Base-by-base conservation (phyloP, 2,797 vertebrate genomes). In the Pseudomugil tenellus region DNA sequence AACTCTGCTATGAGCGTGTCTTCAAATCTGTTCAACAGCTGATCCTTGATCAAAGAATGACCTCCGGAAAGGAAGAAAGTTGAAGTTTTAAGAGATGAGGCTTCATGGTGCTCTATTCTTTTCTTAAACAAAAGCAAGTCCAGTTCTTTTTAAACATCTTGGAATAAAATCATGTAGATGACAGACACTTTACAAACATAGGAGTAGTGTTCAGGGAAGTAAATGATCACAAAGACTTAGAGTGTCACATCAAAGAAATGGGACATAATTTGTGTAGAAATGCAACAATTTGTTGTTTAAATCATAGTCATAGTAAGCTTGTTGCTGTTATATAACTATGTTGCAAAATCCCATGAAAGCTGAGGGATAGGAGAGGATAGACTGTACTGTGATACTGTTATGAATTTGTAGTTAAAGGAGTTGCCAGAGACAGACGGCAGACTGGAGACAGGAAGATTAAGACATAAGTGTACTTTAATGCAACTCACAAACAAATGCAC, bases 311-410 rank as follows among this genome's bases (percentile, higher is more conserved):
- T 21, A 48, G 3, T 23, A 11, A 66, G 31, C 14, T 64, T 28
- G n/a, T 63, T 53, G 35, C 13, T 26, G 16, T 25, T 48, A 6
- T 49, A 39, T n/a, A 59, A 23, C 54, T 21, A 25, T 37, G 41
- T 87, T 85, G 54, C 49, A 74, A 69, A 84, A 85, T 61, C 29
- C 37, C 67, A 66, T 70, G 25, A 56, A 64, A 76, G 48, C 59
- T 28, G n/a, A 57, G 21, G 25, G 46, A 48, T 3, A 48, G 65
- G 9, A 23, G 53, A 61, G 80, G 81, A 84, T 75, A 14, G 46
- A 84, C 58, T 75, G 26, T n/a, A 6, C 34, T 46, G 32, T 74
- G 46, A 11, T 23, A 12, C 8, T 48, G 46, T 48, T 48, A 48
- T 23, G 21, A 21, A 11, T n/a, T 10, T 48, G 46, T 48, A n/a